These are phyloP conservation scores for Sebastes fasciatus DNA, from an alignment of 2,113 vertebrate species.

Conservation along the genomic window DNA sequence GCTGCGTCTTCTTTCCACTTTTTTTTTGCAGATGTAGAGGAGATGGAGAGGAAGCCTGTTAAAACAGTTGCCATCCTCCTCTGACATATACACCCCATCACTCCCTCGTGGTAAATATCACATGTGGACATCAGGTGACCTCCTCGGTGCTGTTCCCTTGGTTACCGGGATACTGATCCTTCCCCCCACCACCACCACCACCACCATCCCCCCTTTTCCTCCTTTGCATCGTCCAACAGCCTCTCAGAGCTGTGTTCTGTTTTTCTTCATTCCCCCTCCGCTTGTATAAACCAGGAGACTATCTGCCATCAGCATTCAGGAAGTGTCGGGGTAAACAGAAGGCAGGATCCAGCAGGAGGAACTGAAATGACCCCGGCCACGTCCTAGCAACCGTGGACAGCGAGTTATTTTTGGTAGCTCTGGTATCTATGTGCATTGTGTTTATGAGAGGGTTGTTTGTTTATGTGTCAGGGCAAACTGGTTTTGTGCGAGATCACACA, in stretches of 20 bases:
- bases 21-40: conserved; percentile 41
- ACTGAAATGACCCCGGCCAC: conserved; percentile 60
- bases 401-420: conserved; percentile 54
- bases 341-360: conserved; percentile 51
- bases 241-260: conserved; percentile 47
- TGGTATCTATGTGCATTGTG: conserved; percentile 25
- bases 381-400: conserved; percentile 61
- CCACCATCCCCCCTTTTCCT: conserved; percentile 10
- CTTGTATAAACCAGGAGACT: conserved; percentile 69
- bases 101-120: conserved; percentile 59
- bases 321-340: conserved; percentile 78
- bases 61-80: conserved; percentile 49
- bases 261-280: conserved; percentile 53
- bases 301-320: conserved; percentile 81
- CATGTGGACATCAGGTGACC: conserved; percentile 68
- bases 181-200: not conserved
- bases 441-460: conserved; percentile 37
- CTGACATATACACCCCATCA: conserved; percentile 34
- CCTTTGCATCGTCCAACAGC: conserved; percentile 22
- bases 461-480: conserved; percentile 12
- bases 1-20: conserved; percentile 25
- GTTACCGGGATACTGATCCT: conserved; percentile 46
- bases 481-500: conserved; percentile 22
- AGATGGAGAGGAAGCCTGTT: conserved; percentile 28
- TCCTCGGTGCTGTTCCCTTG: conserved; percentile 32